Base-by-base conservation (phyloP, 2,888 invertebrate species). In the Pseudococcus longispinus region DNA sequence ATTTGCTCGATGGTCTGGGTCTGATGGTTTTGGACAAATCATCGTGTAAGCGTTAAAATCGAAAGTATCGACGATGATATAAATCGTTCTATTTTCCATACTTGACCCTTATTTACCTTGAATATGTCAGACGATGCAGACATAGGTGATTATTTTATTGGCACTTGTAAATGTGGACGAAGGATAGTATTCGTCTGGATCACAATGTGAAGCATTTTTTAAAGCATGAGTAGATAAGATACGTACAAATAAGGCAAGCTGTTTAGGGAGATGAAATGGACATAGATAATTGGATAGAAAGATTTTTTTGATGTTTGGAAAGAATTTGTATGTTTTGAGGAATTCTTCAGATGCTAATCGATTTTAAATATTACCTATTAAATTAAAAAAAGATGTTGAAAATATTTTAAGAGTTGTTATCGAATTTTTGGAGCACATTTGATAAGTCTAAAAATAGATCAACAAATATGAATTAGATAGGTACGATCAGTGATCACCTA, bases 111-210 rank as follows among this genome's bases (percentile, higher is more conserved):
- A 80, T 42, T 42, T 80, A 80, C 77, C 77, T 80, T 80, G 77
- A 80, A 80, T 80, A 32, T 29, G 29, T 13, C 77, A 42, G 60
- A 20, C 23, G 13, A 8, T 60, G 2, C 23, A 60, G 42, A 80
- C 77, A 70, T 70, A 4, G 77, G n/a, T 20, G 42, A 80, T 42
- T 80, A 80, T 80, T 80, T 80, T 80, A 80, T 80, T 80, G 77
- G 77, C 42, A 29, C 20, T 80, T 37, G 77, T 80, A 80, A 80
- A 80, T 80, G 18, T 60, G 60, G 11, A 37, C 37, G 77, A 80
- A 80, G 77, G 77, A 80, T 80, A 32, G 1, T n/a, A 74, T 6
- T 18, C 32, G 77, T 80, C 77, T 80, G 42, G 23, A 55, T 55
- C 6, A 20, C 4, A 55, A 55, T 55, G 55, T 6, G n/a, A 55